phyloP scores from a whole-genome alignment of 2,113 vertebrate genomes.

The Hyaena hyaena region DNA sequence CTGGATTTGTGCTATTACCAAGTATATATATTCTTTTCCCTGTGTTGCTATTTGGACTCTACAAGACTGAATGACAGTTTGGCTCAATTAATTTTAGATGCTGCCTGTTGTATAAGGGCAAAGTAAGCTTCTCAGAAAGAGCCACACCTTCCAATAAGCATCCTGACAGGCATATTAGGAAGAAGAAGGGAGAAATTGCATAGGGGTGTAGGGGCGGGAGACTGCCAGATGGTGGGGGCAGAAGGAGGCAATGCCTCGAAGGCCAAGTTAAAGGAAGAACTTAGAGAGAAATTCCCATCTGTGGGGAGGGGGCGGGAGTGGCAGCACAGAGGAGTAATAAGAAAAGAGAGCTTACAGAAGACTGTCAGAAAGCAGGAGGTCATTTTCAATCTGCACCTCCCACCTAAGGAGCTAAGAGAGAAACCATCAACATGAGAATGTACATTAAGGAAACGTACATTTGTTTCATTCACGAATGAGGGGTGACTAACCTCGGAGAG shows the following conservation, averaged over 20 bases:
- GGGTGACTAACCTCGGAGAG: not conserved
- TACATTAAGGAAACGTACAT: not conserved
- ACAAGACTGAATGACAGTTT: not conserved
- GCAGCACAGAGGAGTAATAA: not conserved
- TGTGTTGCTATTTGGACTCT: not conserved
- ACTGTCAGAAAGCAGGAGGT: not conserved
- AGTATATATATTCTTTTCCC: not conserved
- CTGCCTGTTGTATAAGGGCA: not conserved
- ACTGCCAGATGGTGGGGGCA: conserved; percentile 57
- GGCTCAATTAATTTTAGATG: conserved; percentile 19
- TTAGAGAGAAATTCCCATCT: not conserved
- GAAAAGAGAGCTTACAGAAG: not conserved
- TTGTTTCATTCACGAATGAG: conserved; percentile 4
- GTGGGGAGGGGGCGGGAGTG: not conserved
- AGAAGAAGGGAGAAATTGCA: not conserved
- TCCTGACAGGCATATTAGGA: not conserved
- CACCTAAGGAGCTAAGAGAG: not conserved
- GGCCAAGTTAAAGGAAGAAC: not conserved
- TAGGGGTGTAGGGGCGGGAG: not conserved
- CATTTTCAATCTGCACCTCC: not conserved
- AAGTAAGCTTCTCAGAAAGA: not conserved
- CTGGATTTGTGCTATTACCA: not conserved
- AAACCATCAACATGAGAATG: not conserved
- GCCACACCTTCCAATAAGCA: not conserved
- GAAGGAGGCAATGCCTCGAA: conserved; percentile 33